These are phyloP conservation scores for Beris morrisii DNA, from an alignment of 2,888 invertebrate genomes.

Conservation along the genomic window DNA sequence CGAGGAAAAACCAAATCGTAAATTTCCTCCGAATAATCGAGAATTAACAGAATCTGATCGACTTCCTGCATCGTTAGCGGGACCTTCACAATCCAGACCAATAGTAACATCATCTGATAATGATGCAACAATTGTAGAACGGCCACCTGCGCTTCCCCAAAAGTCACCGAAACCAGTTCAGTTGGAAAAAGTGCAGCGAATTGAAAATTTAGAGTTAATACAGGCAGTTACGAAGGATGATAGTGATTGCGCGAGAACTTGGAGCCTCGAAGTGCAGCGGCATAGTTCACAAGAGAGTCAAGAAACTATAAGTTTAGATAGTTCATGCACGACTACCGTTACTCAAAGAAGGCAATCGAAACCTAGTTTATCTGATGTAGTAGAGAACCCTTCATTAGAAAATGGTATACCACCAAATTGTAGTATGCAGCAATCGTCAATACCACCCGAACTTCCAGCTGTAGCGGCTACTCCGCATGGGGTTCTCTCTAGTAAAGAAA, in stretches of 20 bases:
- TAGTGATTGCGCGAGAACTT: slow-evolving; percentile 45
- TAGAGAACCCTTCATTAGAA: slow-evolving; percentile 45
- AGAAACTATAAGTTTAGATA: slow-evolving; percentile 57
- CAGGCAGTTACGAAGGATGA: slow-evolving; percentile 60
- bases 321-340: slow-evolving; percentile 40
- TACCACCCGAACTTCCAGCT: slow-evolving; percentile 40
- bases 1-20: slow-evolving; percentile 61
- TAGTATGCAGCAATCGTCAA: slow-evolving; percentile 1
- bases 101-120: not conserved
- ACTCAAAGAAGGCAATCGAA: slow-evolving; percentile 44
- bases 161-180: slow-evolving; percentile 40
- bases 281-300: slow-evolving; percentile 59
- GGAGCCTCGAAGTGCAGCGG: slow-evolving; percentile 52
- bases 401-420: slow-evolving; percentile 43
- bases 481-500: slow-evolving; percentile 50
- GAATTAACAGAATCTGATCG: slow-evolving; percentile 33
- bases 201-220: slow-evolving; percentile 60
- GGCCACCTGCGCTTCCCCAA: slow-evolving; percentile 31
- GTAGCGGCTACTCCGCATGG: slow-evolving; percentile 46
- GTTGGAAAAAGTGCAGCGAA: slow-evolving; percentile 43
- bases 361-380: slow-evolving; percentile 44
- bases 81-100: slow-evolving; percentile 17
- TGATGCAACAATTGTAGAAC: not conserved
- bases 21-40: slow-evolving; percentile 44
- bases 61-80: slow-evolving; percentile 21